Conservation (phyloP, 2,113 vertebrate genomes). For the Neolamprologus ventralis region DNA sequence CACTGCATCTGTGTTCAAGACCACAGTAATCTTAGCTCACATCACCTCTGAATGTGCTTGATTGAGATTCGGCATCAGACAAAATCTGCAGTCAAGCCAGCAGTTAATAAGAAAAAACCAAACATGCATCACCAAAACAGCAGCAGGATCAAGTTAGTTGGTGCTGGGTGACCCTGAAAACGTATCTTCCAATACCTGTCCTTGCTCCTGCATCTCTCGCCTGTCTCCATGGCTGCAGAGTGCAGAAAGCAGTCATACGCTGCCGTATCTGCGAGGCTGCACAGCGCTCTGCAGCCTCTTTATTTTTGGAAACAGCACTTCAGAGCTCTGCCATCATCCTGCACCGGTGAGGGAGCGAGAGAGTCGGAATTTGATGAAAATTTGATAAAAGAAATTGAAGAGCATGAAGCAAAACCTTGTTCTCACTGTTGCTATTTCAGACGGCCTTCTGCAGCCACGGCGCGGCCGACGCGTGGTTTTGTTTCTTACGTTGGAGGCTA, state of each 20-base stretch:
- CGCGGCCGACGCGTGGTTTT: background rate
- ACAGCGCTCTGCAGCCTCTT: background rate
- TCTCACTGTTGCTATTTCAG: background rate
- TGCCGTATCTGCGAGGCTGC: background rate
- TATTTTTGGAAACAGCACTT: slow-evolving; percentile 45
- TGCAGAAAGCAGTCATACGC: background rate
- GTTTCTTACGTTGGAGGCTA: background rate
- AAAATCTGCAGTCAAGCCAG: background rate
- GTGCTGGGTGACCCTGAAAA: background rate
- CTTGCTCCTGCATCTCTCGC: background rate
- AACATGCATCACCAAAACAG: background rate
- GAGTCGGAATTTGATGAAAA: background rate
- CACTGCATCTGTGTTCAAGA: background rate
- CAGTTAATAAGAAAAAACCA: accelerated
- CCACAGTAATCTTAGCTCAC: background rate
- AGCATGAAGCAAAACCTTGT: background rate
- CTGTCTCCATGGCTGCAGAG: slow-evolving; percentile 17
- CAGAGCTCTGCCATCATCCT: background rate
- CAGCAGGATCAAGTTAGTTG: background rate
- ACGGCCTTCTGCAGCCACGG: accelerated
- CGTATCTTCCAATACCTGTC: background rate
- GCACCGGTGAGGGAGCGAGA: background rate
- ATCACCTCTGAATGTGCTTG: background rate
- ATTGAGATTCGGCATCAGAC: background rate
- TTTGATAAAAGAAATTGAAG: background rate